These are phyloP conservation scores for Bruchidius siliquastri DNA, from an alignment of 2,888 invertebrate genomes.

Conservation along the genomic window DNA sequence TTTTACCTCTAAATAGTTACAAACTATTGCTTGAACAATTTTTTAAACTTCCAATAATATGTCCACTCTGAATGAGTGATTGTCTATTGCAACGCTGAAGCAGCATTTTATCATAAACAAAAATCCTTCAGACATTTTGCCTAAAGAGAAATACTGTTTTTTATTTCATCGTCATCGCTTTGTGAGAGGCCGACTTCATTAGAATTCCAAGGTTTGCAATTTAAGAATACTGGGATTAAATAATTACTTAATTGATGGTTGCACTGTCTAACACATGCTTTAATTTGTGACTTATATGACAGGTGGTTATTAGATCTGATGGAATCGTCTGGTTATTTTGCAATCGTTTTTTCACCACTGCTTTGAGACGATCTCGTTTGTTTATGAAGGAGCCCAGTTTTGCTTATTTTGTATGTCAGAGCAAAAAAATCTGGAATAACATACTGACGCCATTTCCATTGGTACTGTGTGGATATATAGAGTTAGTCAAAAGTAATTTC, in stretches of 20 bases:
- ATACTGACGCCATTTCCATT: too few species aligned
- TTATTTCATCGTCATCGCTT: not conserved
- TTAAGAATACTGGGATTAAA: not conserved
- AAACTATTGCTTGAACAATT: too few species aligned
- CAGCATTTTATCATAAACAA: not conserved
- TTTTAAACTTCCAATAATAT: too few species aligned
- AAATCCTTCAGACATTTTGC: not conserved
- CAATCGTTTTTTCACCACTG: not conserved
- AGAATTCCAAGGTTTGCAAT: not conserved
- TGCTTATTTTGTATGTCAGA: too few species aligned
- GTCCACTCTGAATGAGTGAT: not conserved
- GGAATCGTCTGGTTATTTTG: not conserved
- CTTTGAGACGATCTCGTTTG: too few species aligned
- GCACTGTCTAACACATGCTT: not conserved
- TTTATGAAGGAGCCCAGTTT: too few species aligned
- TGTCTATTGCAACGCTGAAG: not conserved
- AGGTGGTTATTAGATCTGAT: not conserved
- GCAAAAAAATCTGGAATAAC: too few species aligned
- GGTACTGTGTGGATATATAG: too few species aligned
- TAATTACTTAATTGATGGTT: not conserved
- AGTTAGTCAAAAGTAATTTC: too few species aligned
- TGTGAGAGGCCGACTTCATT: not conserved
- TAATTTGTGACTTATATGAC: not conserved
- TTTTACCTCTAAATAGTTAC: too few species aligned
- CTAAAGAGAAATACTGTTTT: not conserved